A percentile compares a stretch with the other conserved stretches of the same genome.
phyloP scores from a whole-genome alignment of 1,140 invertebrate species.

The Plodia interpunctella region DNA sequence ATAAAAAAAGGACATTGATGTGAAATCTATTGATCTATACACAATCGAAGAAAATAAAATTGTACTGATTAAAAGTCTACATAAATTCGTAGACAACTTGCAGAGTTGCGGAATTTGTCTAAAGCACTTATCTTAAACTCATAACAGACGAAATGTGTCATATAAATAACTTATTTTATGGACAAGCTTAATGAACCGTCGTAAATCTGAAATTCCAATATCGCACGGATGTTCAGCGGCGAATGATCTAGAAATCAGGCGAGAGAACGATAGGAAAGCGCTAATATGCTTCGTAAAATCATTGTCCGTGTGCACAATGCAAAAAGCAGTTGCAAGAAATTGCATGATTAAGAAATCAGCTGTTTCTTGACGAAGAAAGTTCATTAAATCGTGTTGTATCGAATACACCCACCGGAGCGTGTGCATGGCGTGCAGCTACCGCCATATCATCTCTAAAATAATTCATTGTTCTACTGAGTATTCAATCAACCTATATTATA shows the following conservation, averaged over 20 bases:
- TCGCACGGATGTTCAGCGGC: constrained; percentile 50
- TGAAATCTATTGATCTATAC: no score
- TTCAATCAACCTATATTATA: background rate
- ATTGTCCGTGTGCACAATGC: constrained; percentile 25
- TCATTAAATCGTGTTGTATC: constrained; percentile 27
- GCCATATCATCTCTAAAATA: background rate
- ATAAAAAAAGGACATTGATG: no score
- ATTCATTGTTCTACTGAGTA: background rate
- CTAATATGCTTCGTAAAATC: constrained; percentile 24
- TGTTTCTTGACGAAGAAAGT: constrained; percentile 42
- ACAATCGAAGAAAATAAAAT: no score
- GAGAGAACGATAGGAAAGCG: constrained; percentile 43
- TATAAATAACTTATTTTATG: constrained; percentile 1
- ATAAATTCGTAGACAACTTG: no score
- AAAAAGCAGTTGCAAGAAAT: constrained; percentile 35
- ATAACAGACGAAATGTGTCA: background rate
- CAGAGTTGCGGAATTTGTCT: no score
- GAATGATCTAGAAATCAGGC: constrained; percentile 45
- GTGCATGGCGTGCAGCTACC: background rate
- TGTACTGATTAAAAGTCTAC: no score
- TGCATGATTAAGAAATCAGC: constrained; percentile 51
- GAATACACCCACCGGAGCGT: background rate
- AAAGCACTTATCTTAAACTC: no score
- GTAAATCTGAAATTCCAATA: constrained; percentile 55
- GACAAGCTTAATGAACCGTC: constrained; percentile 34